phyloP scores from a whole-genome alignment of 2,113 vertebrate genomes.

The Psilopsiagon aymara region DNA sequence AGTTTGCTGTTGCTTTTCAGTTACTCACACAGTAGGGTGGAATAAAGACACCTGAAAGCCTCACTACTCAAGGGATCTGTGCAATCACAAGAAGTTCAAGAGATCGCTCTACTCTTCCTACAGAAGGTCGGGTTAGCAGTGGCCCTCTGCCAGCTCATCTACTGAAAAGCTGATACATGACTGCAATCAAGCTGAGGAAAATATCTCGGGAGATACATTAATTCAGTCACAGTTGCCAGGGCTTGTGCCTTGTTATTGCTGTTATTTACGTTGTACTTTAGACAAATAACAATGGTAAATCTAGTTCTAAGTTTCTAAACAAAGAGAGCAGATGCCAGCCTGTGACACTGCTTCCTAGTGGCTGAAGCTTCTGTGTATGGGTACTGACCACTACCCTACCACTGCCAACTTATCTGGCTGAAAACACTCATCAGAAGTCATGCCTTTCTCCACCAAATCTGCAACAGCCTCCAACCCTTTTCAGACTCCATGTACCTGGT shows the following conservation, averaged over 20 bases:
- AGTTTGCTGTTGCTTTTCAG: neutral
- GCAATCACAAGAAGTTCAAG: neutral
- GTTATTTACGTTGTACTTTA: neutral
- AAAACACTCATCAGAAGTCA: neutral
- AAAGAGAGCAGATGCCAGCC: neutral
- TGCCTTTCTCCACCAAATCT: neutral
- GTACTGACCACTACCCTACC: neutral
- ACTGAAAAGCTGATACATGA: neutral
- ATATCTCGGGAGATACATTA: neutral
- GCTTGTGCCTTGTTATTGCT: neutral
- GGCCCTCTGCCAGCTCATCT: neutral
- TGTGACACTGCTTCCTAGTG: neutral
- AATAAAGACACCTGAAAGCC: neutral
- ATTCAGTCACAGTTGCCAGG: neutral
- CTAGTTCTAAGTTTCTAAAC: neutral
- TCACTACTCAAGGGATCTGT: neutral
- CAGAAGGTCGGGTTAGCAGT: neutral
- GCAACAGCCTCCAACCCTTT: neutral
- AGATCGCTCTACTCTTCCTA: neutral
- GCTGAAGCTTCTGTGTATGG: neutral
- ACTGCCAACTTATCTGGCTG: neutral
- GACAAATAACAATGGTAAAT: neutral
- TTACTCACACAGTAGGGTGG: neutral
- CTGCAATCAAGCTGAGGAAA: neutral
- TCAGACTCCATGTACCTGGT: neutral